Conservation (phyloP, 2,797 vertebrate species). For the Oreortyx pictus region DNA sequence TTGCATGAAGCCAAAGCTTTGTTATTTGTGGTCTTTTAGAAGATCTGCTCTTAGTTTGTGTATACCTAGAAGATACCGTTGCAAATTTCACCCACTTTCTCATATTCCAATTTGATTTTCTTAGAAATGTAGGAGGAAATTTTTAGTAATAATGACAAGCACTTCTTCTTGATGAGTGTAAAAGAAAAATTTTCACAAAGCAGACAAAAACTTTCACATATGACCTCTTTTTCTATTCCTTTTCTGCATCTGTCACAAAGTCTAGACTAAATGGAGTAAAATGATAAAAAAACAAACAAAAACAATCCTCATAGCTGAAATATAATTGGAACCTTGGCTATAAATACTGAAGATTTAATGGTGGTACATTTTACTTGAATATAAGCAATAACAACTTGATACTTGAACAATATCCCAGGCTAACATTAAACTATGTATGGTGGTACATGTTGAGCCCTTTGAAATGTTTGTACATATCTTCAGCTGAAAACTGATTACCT, state of each 20-base stretch:
- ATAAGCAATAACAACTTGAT: background rate
- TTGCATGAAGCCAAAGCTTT: background rate
- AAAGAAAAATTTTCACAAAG: background rate
- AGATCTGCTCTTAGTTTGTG: background rate
- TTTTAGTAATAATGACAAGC: background rate
- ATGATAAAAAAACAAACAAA: background rate
- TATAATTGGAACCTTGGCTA: background rate
- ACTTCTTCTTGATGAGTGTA: background rate
- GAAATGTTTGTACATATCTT: background rate
- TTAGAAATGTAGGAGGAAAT: background rate
- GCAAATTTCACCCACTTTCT: background rate
- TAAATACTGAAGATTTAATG: background rate
- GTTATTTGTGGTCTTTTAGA: background rate
- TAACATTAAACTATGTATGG: background rate
- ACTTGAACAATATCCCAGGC: background rate
- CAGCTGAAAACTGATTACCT: background rate
- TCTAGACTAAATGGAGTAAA: background rate
- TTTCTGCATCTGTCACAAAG: background rate
- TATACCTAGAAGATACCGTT: background rate
- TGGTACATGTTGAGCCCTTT: background rate
- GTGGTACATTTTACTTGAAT: background rate
- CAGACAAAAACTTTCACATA: background rate
- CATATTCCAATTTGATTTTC: background rate
- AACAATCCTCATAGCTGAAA: background rate
- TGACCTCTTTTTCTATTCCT: background rate